Conservation (phyloP, 2,888 invertebrate genomes). For the Ferrisia virgata region DNA sequence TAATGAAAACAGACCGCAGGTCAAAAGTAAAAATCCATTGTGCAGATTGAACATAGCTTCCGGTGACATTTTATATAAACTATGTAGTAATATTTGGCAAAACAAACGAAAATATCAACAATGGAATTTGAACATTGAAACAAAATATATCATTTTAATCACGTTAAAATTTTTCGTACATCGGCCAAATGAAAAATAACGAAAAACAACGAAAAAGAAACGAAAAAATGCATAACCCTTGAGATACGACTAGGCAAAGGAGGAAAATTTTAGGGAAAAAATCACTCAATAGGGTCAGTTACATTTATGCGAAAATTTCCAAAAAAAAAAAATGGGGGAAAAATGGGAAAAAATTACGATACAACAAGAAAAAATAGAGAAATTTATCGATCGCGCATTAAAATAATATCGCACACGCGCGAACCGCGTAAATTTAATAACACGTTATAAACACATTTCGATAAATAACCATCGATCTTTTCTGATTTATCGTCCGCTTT, state of each 20-base stretch:
- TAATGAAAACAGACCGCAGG: constrained; percentile 44
- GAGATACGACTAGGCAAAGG: neutral
- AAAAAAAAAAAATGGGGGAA: neutral
- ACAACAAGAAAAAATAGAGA: neutral
- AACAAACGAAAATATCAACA: constrained; percentile 6
- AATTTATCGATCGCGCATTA: constrained; percentile 34
- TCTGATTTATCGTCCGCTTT: constrained; percentile 29
- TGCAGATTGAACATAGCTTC: constrained; percentile 39
- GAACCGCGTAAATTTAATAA: constrained; percentile 1
- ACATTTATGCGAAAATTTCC: neutral
- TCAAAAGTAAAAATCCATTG: constrained; percentile 33
- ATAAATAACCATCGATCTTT: constrained; percentile 36
- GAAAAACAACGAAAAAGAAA: neutral
- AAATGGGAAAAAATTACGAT: neutral
- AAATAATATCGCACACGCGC: constrained; percentile 35
- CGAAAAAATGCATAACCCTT: neutral
- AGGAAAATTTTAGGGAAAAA: neutral
- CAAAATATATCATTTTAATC: neutral
- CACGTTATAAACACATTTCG: constrained; percentile 10
- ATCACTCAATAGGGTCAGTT: neutral
- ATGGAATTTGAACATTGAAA: neutral
- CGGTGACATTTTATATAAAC: constrained; percentile 37
- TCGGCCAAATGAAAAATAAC: neutral
- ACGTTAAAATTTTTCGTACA: neutral
- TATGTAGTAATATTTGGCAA: neutral